Evolutionary conservation across 2,888 invertebrate genomes (phyloP), one percentile per base, ranked within the genome.

Genomic region (Anodontia alba): DNA sequence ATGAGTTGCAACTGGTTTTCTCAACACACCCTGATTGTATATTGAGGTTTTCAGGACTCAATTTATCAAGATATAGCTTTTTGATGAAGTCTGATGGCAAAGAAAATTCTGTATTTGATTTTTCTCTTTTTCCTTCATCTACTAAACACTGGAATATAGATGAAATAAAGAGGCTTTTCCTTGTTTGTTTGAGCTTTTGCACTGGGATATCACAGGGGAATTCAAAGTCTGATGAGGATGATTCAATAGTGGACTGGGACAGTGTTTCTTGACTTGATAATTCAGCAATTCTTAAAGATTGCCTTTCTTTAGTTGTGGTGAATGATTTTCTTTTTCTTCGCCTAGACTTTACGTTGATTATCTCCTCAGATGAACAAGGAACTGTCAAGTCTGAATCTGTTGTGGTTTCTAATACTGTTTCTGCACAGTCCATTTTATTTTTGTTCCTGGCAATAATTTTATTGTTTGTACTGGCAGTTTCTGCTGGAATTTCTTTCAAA

Each of bases 131-230:
- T 29, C 83, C 87, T 71, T 91, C 90, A 84, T 92, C 91, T 68
- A 90, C 83, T 0, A 92, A 80, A 78, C 82, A 90, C 73, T 92
- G 91, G 75, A 92, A 92, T 23, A 90, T 79, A 17, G 91, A 91
- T 10, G 89, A 87, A 12, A 91, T 57, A 15, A 89, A 80, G 29
- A 89, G 49, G 12, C 31, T 29, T 49, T 81, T 78, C 26, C 73
- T 54, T 33, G 23, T 62, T 2, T 33, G 62, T 33, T 62, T 62
- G 20, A 33, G 1, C 33, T 62, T 62, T 17, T 15, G 5, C 2
- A 17, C 29, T 17, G 26, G 33, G 17, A 12, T 20, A 57, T 23
- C 5, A 26, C 23, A 8, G 20, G 5, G 29, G 5, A 10, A 49
- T 26, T 54, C 54, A 26, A 7, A 1, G 7, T 33, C 17, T 33